Base-by-base conservation (phyloP, 2,888 invertebrate genomes). In the Liodrosophila aerea region DNA sequence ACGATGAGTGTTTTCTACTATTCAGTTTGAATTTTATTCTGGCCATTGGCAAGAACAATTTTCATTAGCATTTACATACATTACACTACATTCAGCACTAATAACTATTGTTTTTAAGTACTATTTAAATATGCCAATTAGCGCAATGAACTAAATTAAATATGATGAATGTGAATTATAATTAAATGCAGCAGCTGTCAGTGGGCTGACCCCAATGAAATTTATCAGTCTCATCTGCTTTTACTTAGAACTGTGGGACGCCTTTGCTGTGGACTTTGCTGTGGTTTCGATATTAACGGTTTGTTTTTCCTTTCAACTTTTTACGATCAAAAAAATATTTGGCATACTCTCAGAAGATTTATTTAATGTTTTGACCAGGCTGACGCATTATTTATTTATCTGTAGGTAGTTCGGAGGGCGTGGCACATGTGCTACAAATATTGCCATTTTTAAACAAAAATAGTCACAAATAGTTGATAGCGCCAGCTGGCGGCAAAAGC, bases 311-410 rank as follows among this genome's bases (percentile, higher is more conserved):
- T 59, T 50, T 58, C 15, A 44, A 53, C 29, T 66, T 71, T 22
- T 72, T 61, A 64, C 46, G 61, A 37, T 52, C 43, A n/a, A 58
- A 61, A 63, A 54, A 41, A 45, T 31, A 59, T 70, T 71, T 72
- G 52, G 66, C 62, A 49, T 15, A 49, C 50, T n/a, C n/a, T n/a
- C 34, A 33, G 49, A 46, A 40, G 37, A 15, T 33, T 52, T 47
- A 41, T 72, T 53, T 72, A 66, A 74, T 34, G 44, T 39, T 37
- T 52, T 72, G 68, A 71, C 56, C 60, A 45, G 5, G 54, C 63
- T 66, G 78, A 73, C 78, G 59, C 69, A 75, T 63, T 57, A 69
- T 73, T 75, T 73, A 76, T 76, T 70, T 59, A 56, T 52, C 58
- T 22, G 45, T 9, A 9, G 34, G 12, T 4, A n/a, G 36, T 29